Evolutionary conservation across 1,140 invertebrate genomes (phyloP).

Genomic region (Drosophila kikkawai): DNA sequence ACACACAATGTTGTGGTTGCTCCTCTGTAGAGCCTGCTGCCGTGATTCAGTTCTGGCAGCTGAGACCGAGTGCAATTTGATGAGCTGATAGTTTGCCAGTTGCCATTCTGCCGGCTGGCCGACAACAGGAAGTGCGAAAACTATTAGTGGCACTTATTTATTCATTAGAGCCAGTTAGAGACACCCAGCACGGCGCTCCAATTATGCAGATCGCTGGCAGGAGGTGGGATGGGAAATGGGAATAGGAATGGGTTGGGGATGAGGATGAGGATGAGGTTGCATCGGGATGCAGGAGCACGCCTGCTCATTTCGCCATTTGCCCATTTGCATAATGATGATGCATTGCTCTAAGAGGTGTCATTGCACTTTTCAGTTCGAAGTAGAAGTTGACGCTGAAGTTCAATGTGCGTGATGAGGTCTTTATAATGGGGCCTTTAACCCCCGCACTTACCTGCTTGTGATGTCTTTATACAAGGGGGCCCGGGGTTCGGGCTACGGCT

Average conservation of each 20-base stretch:
- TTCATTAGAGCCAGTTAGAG: conserved; percentile 83
- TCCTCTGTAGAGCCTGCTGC: background rate
- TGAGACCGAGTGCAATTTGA: conserved; percentile 54
- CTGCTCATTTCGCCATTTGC: conserved; percentile 27
- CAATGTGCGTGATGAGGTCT: conserved; percentile 50
- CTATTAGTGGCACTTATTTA: conserved; percentile 83
- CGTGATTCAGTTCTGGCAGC: conserved; percentile 15
- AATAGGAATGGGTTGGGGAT: background rate
- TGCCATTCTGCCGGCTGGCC: conserved; percentile 32
- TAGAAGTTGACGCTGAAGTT: conserved; percentile 27
- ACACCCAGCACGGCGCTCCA: conserved; percentile 66
- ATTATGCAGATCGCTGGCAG: conserved; percentile 62
- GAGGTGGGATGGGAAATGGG: conserved; percentile 2
- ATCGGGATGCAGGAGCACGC: conserved; percentile 58
- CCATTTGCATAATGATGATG: conserved; percentile 69
- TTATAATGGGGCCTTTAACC: conserved; percentile 11
- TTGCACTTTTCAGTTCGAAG: conserved; percentile 45
- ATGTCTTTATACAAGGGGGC: conserved; percentile 29
- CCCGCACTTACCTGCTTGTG: conserved; percentile 52
- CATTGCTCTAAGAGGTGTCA: conserved; percentile 41
- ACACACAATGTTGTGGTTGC: conserved; percentile 21
- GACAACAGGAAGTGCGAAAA: conserved; percentile 80
- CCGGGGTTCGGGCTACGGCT: conserved; percentile 4
- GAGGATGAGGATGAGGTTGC: conserved; percentile 12
- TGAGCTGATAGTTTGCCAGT: conserved; percentile 41